phyloP scores from a whole-genome alignment of 2,888 invertebrate genomes.

The Margaritifera margaritifera region DNA sequence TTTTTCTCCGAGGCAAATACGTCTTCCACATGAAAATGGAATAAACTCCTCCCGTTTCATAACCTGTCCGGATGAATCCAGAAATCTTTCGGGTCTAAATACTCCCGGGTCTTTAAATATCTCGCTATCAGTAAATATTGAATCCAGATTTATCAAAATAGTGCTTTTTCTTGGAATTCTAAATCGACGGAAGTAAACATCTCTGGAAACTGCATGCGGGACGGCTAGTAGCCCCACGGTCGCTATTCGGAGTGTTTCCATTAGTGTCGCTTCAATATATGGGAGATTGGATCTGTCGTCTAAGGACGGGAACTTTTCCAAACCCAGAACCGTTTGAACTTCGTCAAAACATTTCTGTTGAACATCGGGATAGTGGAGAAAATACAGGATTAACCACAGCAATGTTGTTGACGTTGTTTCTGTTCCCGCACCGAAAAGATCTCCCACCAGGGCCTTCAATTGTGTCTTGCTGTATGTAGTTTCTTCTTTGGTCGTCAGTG shows the following conservation, averaged over 20 bases:
- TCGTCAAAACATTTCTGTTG: constrained; percentile 23
- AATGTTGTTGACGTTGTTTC: constrained; percentile 23
- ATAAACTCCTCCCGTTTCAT: neutral
- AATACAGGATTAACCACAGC: constrained; percentile 18
- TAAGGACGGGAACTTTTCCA: neutral
- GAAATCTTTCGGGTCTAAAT: constrained; percentile 3
- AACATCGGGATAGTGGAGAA: constrained; percentile 21
- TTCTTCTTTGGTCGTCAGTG: too few species aligned
- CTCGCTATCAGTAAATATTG: neutral
- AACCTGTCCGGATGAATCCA: neutral
- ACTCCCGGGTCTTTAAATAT: neutral
- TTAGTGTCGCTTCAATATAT: constrained; percentile 2
- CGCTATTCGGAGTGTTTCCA: neutral
- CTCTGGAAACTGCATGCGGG: constrained; percentile 1
- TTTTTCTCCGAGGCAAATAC: constrained; percentile 9
- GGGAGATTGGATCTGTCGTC: constrained; percentile 1
- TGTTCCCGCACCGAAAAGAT: constrained; percentile 25
- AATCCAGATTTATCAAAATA: neutral
- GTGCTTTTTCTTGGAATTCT: constrained; percentile 1
- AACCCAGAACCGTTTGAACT: constrained; percentile 12
- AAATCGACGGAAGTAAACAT: neutral
- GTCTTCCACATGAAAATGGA: constrained; percentile 6
- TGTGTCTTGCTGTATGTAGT: too few species aligned
- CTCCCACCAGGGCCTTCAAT: constrained; percentile 8
- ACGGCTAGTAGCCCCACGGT: neutral